Base-by-base conservation (phyloP, 1,140 invertebrate species). In the Dermatophagoides farinae region DNA sequence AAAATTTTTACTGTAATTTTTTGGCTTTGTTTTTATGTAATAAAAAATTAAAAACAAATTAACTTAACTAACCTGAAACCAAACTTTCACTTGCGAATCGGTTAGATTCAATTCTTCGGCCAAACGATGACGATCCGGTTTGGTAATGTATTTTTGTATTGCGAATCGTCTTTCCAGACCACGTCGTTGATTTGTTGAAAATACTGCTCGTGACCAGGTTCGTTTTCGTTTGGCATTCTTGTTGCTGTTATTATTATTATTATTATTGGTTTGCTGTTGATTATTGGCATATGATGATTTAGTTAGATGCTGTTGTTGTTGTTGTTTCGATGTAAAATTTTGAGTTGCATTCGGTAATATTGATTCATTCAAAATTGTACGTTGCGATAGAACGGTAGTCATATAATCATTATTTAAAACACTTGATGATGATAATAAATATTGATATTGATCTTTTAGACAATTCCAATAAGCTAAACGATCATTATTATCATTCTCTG, bases 61-160 rank as follows among this genome's bases (percentile, higher is more conserved):
- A 44, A 25, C 16, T n/a, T 38, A 20, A 37, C 58, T 5, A 16
- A 60, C 58, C 58, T 61, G 60, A 61, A 61, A 61, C 60, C 60
- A 61, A 44, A 61, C 60, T 23, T 68, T 68, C 69, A 80, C 77
- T 76, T 81, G 77, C 47, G 79, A 78, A 68, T 96, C 91, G 65
- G 90, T 93, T 1, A 96, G 77, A 20, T 89, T 89, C 46, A 96
- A 76, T 71, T 88, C 88, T 69, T 90, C 88, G 0, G 91, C 91
- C 40, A 96, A 74, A 68, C 92, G 90, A 72, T 91, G 86, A 68
- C 91, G 79, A 72, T 96, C 90, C 0, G 89, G 89, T 72, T 96
- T 96, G 60, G 87, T 92, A 68, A 96, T 95, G 72, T 96, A 96
- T 72, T 95, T 93, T 72, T 95, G 90, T 20, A 89, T 79, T 70